Base-by-base conservation (phyloP, 2,888 invertebrate species). In the Autographa pulchrina region DNA sequence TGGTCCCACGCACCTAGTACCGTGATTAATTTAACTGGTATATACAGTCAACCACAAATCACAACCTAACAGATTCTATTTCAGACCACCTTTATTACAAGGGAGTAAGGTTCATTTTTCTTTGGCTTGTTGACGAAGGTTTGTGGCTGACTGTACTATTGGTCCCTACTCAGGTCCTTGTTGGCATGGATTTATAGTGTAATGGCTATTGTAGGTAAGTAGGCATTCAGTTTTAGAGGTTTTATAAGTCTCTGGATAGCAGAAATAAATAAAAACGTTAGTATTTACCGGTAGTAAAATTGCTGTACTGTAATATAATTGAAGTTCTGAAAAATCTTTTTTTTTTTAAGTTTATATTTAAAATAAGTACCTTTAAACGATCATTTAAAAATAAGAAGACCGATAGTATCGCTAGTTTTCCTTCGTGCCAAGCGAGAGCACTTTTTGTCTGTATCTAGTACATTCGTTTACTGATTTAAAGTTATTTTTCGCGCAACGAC, bases 1-100 rank as follows among this genome's bases (percentile, higher is more conserved):
- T 56, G 64, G 48, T 74, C 70, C 62, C 56, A 58, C 68, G n/a
- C 48, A 58, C 58, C 61, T 68, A 72, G 58, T 68, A 35, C 52
- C 52, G 75, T 78, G 71, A 80, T 80, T 81, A 77, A 83, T 80
- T 80, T 73, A 73, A 69, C 54, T 35, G 43, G 31, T 62, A 16
- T 43, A 31, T 61, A 63, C 72, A 48, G n/a, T n/a, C 25, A 18
- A 25, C 11, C 25, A 20, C 13, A 52, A 6, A 32, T 18, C 8
- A 2, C 7, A 1, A 1, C 11, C 38, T 38, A 11, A 43, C 0
- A 43, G 6, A 2, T 2, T 14, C 2, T 16, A 48, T 48, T 48
- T 48, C 2, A 16, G 3, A n/a, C 2, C n/a, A 48, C 48, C 48
- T 48, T n/a, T 48, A 48, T 48, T n/a, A 7, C 48, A 48, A n/a